Conservation (phyloP, 2,113 vertebrate genomes). For the Cettia cetti region DNA sequence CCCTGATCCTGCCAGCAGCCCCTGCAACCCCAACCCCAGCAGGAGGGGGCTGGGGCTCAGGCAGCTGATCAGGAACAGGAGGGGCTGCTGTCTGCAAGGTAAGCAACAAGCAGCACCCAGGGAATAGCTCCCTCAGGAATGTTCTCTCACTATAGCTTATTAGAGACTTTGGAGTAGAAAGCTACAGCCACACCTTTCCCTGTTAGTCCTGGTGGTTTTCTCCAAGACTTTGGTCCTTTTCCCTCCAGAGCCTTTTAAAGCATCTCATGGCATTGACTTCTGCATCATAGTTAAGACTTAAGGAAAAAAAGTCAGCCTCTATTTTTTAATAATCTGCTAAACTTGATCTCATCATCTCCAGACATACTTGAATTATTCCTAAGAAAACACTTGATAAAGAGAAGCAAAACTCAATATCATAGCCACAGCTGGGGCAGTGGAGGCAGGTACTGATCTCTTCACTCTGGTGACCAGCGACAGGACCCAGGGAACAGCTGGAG, state of each 20-base stretch:
- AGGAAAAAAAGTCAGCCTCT: not conserved
- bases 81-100: not conserved
- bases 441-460: not conserved
- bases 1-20: not conserved
- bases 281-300: not conserved
- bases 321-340: not conserved
- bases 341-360: not conserved
- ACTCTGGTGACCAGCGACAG: not conserved
- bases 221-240: not conserved
- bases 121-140: not conserved
- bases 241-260: not conserved
- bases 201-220: not conserved
- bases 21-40: not conserved
- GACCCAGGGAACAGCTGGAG: rapidly evolving
- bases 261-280: not conserved
- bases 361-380: not conserved
- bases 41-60: not conserved
- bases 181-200: not conserved
- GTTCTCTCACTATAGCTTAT: not conserved
- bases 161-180: not conserved
- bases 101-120: not conserved
- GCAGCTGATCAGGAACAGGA: not conserved
- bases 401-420: not conserved
- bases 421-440: not conserved
- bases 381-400: not conserved